Evolutionary conservation across 2,797 vertebrate genomes (phyloP), one percentile per base, ranked within the genome.

Genomic region (Gymnoscopelus microlampas): DNA sequence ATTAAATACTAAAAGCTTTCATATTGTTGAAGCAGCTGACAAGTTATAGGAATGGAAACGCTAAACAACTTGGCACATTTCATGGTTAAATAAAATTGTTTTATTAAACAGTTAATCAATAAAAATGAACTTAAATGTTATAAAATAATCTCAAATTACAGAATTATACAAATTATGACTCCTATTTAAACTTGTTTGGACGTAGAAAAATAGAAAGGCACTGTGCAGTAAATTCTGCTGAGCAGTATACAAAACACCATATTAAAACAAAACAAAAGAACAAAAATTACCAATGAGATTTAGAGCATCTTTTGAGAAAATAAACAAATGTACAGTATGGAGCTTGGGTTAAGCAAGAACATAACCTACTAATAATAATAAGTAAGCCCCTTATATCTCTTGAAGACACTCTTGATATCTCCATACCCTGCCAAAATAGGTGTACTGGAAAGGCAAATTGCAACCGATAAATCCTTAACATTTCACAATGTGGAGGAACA

Each of bases 121-220:
- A 93, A 85, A 95, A 93, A 93, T 86, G 76, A 89, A 90, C 87
- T 84, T 62, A 82, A 86, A 88, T 65, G 70, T 89, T 92, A 92
- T 81, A 92, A 89, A 89, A 93, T 66, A 80, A 67, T 83, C 57
- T 90, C 83, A 89, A 90, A 88, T 82, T 66, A 85, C 83, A 80
- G 7, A 83, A 82, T 87, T 91, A 78, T 91, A 93, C 88, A 93
- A 90, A 92, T 74, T 72, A 87, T 82, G 79, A 82, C 81, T 89
- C 78, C 68, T 81, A 76, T 87, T 82, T 71, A 70, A 74, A 66
- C 68, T 78, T 48, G 59, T 84, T 74, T 86, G 60, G 24, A 89
- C 82, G 86, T 93, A 93, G 78, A 93, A 94, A 94, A 94, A 86
- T 90, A 91, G 80, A 92, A 94, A 95, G 94, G 94, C 94, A 95